Evolutionary conservation across 2,888 invertebrate genomes (phyloP).

Genomic region (Lymantria dispar): DNA sequence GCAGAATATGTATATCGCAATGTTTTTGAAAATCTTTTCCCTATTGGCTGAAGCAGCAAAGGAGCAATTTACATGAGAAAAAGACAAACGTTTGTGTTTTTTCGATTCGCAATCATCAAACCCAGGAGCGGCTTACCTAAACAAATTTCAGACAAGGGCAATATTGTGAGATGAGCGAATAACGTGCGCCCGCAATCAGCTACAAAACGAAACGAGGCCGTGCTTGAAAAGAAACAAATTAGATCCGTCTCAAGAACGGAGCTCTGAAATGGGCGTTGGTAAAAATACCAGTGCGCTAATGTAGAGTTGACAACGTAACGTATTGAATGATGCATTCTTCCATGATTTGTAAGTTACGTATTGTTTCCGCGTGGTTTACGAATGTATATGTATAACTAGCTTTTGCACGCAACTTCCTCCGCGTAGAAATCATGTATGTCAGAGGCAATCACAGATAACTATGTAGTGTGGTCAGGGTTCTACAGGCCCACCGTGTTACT

Average conservation of each 20-base stretch:
- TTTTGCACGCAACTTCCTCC: too few relatives aligned
- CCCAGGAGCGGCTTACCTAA: slow-evolving; percentile 46
- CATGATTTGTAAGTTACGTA: slow-evolving; percentile 10
- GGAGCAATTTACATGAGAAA: slow-evolving; percentile 20
- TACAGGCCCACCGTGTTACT: too few relatives aligned
- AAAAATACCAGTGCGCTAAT: slow-evolving; percentile 64
- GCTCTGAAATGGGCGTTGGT: slow-evolving; percentile 59
- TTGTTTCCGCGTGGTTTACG: background rate
- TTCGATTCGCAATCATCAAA: slow-evolving; percentile 35
- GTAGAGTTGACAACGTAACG: slow-evolving; percentile 56
- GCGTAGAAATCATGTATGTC: too few relatives aligned
- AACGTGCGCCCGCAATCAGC: slow-evolving; percentile 62
- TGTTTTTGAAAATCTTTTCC: slow-evolving; percentile 17
- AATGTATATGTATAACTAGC: too few relatives aligned
- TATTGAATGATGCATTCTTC: slow-evolving; percentile 20
- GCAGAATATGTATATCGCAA: too few relatives aligned
- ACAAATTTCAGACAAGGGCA: slow-evolving; percentile 58
- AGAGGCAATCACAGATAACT: too few relatives aligned
- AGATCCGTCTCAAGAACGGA: slow-evolving; percentile 72
- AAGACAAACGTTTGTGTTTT: slow-evolving; percentile 24
- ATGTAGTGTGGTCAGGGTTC: too few relatives aligned
- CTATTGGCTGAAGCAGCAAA: slow-evolving; percentile 23
- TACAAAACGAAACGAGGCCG: slow-evolving; percentile 52
- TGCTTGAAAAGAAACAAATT: slow-evolving; percentile 78
- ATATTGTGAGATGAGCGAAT: slow-evolving; percentile 55